Conservation (phyloP, 2,797 vertebrate genomes). For the Phrynocephalus forsythii region DNA sequence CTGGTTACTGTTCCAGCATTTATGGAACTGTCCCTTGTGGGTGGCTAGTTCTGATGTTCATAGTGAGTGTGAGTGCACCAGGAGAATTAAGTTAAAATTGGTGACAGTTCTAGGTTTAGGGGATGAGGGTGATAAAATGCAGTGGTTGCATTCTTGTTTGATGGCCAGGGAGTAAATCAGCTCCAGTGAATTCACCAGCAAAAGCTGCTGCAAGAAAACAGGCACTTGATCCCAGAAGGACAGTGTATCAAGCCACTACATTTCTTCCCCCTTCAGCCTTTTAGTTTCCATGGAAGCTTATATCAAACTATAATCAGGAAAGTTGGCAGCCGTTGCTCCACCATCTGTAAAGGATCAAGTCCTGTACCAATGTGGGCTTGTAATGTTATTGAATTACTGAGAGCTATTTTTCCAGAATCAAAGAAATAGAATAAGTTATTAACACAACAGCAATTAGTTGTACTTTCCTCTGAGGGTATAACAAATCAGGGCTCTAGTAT, state of each 20-base stretch:
- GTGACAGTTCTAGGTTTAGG: not conserved
- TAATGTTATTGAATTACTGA: slow-evolving; percentile 10
- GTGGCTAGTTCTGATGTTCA: not conserved
- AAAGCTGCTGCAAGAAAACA: not conserved
- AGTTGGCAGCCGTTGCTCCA: slow-evolving; percentile 13
- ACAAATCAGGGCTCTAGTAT: slow-evolving; percentile 1
- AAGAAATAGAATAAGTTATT: not conserved
- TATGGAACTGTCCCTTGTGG: not conserved
- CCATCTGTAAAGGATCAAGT: slow-evolving; percentile 34
- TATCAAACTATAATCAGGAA: slow-evolving; percentile 16
- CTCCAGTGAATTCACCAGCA: not conserved
- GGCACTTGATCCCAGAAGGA: not conserved
- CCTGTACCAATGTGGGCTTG: slow-evolving; percentile 22
- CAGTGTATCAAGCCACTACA: not conserved
- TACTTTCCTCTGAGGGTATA: not conserved
- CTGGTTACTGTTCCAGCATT: not conserved
- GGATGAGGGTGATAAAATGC: not conserved
- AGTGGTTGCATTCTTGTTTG: not conserved
- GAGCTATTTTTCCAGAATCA: slow-evolving; percentile 6
- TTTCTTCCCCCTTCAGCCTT: not conserved
- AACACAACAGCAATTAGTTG: not conserved
- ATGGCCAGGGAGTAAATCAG: not conserved
- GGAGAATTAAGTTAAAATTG: not conserved
- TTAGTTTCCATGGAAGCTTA: slow-evolving; percentile 29
- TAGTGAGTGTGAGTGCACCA: not conserved